phyloP scores from a whole-genome alignment of 30 jellyfish, hydroid and myxozoan genomes.

The Aurelia sp. region DNA sequence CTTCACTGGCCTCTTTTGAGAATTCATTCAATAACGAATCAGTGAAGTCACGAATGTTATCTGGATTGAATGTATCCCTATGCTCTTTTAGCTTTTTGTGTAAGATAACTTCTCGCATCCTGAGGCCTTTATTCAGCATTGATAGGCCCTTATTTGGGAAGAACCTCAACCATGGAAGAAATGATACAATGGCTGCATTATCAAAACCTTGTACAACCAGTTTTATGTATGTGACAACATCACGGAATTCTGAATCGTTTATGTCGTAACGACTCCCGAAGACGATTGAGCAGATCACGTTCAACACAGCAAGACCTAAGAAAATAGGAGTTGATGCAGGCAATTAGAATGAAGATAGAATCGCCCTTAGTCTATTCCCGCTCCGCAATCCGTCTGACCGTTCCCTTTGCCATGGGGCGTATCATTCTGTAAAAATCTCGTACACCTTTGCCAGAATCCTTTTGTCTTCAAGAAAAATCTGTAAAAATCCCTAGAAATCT shows the following conservation, averaged over 20 bases:
- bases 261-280: constrained; percentile 78
- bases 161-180: constrained; percentile 87
- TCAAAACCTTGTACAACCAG: constrained; percentile 67
- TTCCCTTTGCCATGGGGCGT: too few species aligned
- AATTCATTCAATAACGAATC: constrained; percentile 68
- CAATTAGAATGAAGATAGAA: too few species aligned
- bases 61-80: constrained; percentile 58
- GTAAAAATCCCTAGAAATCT: too few species aligned
- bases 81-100: constrained; percentile 58
- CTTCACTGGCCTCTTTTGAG: constrained; percentile 47
- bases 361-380: too few species aligned
- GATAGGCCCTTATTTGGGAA: constrained; percentile 71
- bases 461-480: too few species aligned
- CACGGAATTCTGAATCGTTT: constrained; percentile 68
- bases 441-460: too few species aligned
- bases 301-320: constrained; percentile 71
- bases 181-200: constrained; percentile 42
- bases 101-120: constrained; percentile 60
- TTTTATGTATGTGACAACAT: constrained; percentile 37
- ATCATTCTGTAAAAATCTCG: too few species aligned
- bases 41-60: constrained; percentile 72
- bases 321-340: background rate
- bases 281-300: constrained; percentile 74
- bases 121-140: constrained; percentile 50
- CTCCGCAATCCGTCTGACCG: too few species aligned